phyloP scores from a whole-genome alignment of 2,888 invertebrate genomes.

The Steromphala cineraria region DNA sequence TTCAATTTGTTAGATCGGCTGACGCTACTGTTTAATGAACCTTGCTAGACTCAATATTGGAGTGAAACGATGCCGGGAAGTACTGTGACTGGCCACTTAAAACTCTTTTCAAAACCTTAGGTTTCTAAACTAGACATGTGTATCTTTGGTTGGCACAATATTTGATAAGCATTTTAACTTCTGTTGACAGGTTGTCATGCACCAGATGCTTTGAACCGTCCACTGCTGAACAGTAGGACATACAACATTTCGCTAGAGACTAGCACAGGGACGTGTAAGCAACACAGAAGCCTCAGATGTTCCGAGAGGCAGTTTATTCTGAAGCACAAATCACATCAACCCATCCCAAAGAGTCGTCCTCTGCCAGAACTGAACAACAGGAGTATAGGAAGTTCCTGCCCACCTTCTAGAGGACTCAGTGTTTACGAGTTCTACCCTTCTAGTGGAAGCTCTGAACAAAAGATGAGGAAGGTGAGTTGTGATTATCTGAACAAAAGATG shows the following conservation, averaged over 20 bases:
- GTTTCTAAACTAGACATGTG: background rate
- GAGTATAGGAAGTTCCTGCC: background rate
- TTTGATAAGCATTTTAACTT: background rate
- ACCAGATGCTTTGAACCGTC: constrained; percentile 22
- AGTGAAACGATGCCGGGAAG: too few relatives aligned
- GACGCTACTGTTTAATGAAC: too few relatives aligned
- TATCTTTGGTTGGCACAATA: background rate
- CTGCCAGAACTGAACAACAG: background rate
- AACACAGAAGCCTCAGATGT: constrained; percentile 55
- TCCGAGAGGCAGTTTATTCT: constrained; percentile 55
- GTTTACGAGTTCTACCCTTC: background rate
- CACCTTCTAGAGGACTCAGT: background rate
- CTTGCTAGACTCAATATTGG: too few relatives aligned
- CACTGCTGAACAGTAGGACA: constrained; percentile 59
- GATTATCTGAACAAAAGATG: too few relatives aligned
- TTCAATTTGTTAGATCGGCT: too few relatives aligned
- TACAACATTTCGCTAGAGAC: constrained; percentile 67
- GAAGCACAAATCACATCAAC: background rate
- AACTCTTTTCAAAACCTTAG: background rate
- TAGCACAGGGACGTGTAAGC: constrained; percentile 51
- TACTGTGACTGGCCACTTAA: background rate
- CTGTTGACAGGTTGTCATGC: constrained; percentile 48
- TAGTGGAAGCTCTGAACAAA: background rate
- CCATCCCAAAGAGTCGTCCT: background rate
- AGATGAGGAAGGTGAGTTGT: too few relatives aligned